Conservation (phyloP, 2,888 invertebrate genomes). For the Aphodius granarius region DNA sequence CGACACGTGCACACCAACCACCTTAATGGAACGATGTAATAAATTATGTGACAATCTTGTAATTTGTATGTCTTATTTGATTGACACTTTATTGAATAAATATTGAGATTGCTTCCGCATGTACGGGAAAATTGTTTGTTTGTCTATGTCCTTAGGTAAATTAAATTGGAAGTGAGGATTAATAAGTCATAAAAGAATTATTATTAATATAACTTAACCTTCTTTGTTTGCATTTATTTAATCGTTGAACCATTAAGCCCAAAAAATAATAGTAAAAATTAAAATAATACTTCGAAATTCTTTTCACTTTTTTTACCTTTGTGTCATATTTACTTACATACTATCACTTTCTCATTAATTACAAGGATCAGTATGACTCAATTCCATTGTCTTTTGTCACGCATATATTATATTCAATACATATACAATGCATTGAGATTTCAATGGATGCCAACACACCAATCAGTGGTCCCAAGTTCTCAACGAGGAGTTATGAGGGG, state of each 20-base stretch:
- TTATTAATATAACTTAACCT: no score
- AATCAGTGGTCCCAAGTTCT: neutral
- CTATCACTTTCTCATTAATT: neutral
- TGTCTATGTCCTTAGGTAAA: neutral
- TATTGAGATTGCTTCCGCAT: neutral
- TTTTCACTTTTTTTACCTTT: no score
- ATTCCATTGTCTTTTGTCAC: neutral
- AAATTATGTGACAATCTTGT: slow-evolving; percentile 20
- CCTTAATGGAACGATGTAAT: slow-evolving; percentile 14
- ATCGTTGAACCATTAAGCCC: no score
- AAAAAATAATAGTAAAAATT: no score
- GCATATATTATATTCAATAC: neutral
- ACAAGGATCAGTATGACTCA: neutral
- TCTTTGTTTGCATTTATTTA: no score
- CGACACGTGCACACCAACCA: neutral
- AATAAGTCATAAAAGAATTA: no score
- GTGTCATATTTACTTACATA: neutral
- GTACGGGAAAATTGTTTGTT: neutral
- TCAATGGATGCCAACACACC: neutral
- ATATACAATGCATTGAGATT: neutral
- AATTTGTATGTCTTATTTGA: neutral
- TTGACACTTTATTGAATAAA: slow-evolving; percentile 9
- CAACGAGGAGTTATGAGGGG: neutral
- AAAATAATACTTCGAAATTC: no score
- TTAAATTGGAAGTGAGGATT: neutral